Evolutionary conservation across 1,140 invertebrate species (phyloP).

Genomic region (Lepeophtheirus salmonis): DNA sequence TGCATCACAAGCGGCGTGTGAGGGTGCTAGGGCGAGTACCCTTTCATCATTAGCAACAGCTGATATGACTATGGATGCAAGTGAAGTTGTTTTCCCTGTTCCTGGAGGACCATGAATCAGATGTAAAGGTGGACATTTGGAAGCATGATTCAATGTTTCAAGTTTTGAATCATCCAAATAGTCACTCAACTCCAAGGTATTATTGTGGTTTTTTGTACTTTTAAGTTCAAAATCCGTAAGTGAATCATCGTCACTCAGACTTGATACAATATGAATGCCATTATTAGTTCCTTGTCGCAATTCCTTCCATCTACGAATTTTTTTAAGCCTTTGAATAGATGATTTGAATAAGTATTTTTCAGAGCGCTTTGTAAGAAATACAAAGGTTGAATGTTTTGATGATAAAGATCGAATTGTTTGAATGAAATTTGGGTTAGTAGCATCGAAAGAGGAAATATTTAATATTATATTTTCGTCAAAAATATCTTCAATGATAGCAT

Average conservation of each 20-base stretch:
- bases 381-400: background rate
- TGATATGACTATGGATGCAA: background rate
- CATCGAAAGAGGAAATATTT: background rate
- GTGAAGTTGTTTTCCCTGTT: slow-evolving; percentile 13
- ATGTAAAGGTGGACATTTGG: background rate
- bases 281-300: background rate
- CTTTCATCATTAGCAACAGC: slow-evolving; percentile 7
- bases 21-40: slow-evolving; percentile 1
- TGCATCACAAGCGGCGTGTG: slow-evolving; percentile 14
- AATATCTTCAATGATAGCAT: background rate
- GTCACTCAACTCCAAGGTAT: too few species aligned
- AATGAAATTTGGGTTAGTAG: background rate
- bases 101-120: slow-evolving; percentile 15
- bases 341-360: background rate
- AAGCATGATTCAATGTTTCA: background rate
- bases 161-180: background rate
- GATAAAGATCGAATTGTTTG: background rate
- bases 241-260: background rate
- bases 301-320: background rate
- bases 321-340: background rate
- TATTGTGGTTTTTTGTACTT: too few species aligned
- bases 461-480: background rate
- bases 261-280: background rate
- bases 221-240: too few species aligned
- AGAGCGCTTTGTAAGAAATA: background rate